phyloP scores from a whole-genome alignment of 1,140 invertebrate genomes.

The Capitella teleta region DNA sequence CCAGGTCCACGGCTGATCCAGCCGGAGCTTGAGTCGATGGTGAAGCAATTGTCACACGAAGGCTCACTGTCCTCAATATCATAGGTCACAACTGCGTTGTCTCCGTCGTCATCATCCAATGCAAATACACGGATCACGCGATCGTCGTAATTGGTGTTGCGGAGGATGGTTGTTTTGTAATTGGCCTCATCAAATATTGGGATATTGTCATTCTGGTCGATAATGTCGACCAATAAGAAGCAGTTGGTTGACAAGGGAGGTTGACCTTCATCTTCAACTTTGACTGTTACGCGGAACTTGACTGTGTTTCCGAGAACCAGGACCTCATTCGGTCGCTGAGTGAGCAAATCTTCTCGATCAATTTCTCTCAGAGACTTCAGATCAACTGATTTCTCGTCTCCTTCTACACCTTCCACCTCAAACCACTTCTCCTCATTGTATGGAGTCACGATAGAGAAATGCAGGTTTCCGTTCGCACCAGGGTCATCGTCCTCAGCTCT shows the following conservation, averaged over 20 bases:
- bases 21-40: conserved; percentile 1
- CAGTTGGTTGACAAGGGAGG: conserved; percentile 8
- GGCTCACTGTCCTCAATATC: background rate
- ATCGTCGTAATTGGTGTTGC: background rate
- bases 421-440: background rate
- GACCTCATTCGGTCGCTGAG: background rate
- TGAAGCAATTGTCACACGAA: background rate
- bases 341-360: conserved; percentile 6
- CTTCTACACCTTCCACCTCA: background rate
- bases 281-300: conserved; percentile 7
- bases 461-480: conserved; percentile 6
- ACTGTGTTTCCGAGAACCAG: background rate
- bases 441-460: background rate
- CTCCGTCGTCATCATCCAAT: conserved; percentile 6
- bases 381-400: background rate
- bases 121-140: conserved; percentile 10
- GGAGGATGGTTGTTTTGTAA: background rate
- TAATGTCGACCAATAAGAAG: conserved; percentile 11
- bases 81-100: conserved; percentile 8
- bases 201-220: conserved; percentile 9
- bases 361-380: background rate
- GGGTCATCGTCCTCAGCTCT: conserved; percentile 10
- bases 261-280: conserved; percentile 5
- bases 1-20: no score
- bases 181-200: conserved; percentile 7